Base-by-base conservation (phyloP, 2,797 vertebrate species). In the Labeo calbasu region DNA sequence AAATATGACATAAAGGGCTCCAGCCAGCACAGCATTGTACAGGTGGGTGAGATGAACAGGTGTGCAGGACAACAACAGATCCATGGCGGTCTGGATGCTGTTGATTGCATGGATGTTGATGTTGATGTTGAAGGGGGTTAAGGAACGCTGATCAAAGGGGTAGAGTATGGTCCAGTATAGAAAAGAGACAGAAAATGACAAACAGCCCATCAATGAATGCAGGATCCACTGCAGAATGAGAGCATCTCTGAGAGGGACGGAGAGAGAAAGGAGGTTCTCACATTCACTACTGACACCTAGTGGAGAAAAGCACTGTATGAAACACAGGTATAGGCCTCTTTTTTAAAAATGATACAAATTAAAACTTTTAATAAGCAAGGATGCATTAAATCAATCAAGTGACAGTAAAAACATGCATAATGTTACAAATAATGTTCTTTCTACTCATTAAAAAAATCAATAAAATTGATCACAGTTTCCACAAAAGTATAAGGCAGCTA, bases 41-140 rank as follows among this genome's bases (percentile, higher is more conserved):
- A 82, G 71, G 78, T 90, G 88, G 36, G 13, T n/a, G 21, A 90
- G 86, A 81, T 90, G 85, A 48, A 91, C 53, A 21, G 87, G 87
- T 5, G 86, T 84, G 28, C 82, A 59, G 13, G 88, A 87, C 80
- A 90, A 14, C 3, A 73, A 40, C 40, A 87, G 50, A 75, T 90
- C 90, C 75, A 88, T 59, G 9, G 76, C 11, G 9, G 73, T 86
- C 82, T 89, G 85, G 32, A 86, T 11, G n/a, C 73, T 79, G 85
- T 89, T 90, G 48, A 87, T 32, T 59, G 79, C 40, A 21, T 88
- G 87, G 46, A 89, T 57, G 80, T 91, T 85, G 87, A 89, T 57
- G 80, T 91, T 85, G 87, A 88, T 75, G 75, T 73, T 86, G 66
- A 89, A 81, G 77, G 40, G 57, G 11, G 82, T 75, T 28, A 88